phyloP scores from a whole-genome alignment of 2,888 invertebrate genomes.

The Dynastes grantii region DNA sequence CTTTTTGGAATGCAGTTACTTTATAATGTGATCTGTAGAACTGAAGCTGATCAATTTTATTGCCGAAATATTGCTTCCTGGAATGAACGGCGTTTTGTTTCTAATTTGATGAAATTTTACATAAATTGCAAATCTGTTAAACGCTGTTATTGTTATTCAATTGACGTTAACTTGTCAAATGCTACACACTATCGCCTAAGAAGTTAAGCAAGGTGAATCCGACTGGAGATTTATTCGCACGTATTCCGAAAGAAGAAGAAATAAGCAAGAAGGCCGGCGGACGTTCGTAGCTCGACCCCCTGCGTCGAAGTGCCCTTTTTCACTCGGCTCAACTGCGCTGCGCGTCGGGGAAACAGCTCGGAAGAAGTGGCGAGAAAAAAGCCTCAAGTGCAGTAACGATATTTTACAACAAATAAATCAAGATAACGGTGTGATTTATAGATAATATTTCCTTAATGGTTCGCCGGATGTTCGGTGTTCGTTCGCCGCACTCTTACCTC shows the following conservation, averaged over 20 bases:
- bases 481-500: background rate
- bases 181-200: background rate
- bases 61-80: too few relatives aligned
- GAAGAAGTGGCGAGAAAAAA: conserved; percentile 33
- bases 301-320: conserved; percentile 34
- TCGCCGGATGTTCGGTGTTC: conserved; percentile 41
- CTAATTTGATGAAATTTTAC: too few relatives aligned
- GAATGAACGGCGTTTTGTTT: too few relatives aligned
- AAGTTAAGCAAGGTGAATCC: conserved; percentile 9
- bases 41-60: too few relatives aligned
- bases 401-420: conserved; percentile 51
- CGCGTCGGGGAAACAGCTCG: background rate
- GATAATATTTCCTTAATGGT: conserved; percentile 52
- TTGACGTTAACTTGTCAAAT: background rate
- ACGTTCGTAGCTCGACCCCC: conserved; percentile 7
- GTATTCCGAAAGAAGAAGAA: background rate
- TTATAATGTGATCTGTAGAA: too few relatives aligned
- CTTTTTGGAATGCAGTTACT: too few relatives aligned
- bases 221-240: conserved; percentile 3
- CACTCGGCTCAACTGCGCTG: background rate
- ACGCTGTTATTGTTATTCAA: background rate
- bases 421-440: conserved; percentile 51
- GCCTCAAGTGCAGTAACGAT: conserved; percentile 45
- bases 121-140: too few relatives aligned
- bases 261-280: background rate